Base-by-base conservation (phyloP, 2,113 vertebrate genomes). In the Dunckerocampus dactyliophorus region DNA sequence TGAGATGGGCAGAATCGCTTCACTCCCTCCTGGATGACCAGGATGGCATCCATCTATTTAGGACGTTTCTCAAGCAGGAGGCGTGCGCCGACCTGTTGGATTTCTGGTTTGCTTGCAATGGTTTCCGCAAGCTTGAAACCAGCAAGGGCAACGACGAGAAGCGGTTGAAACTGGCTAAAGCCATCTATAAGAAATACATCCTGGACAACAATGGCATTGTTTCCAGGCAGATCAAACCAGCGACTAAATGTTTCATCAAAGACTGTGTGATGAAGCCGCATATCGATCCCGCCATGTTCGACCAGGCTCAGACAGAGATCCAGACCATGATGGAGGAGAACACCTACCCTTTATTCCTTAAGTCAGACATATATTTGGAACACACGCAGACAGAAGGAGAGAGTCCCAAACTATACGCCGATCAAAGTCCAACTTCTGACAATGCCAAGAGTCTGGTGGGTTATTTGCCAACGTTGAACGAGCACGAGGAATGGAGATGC, bases 61-160 rank as follows among this genome's bases (percentile, higher is more conserved):
- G 94, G 84, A 93, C 91, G 80, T 99, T 99, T 83, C 92, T 99
- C 73, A 93, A 93, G 78, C 94, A 96, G 82, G 96, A 98, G 86
- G 92, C 90, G 52, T 96, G 95, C 0, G 94, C 91, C 0, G 97
- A 99, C 68, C 81, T 98, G 88, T 84, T 99, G 88, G 95, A 99
- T 89, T 99, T 99, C 87, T 99, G 97, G 97, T 98, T 98, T 39
- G 95, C 94, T 2, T 99, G 97, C 89, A 99, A 92, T 0, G 97
- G 97, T 77, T 99, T 99, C 85, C 90, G 95, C 62, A 97, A 97
- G 75, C 92, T 96, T 60, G 95, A 95, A 76, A 91, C 89, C 0
- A 91, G 88, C 0, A 83, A 89, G 15, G 88, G 91, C 6, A 94
- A 93, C 0, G 94, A 96, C 84, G 94, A 98, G 74, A 98, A 97